Conservation (phyloP, 2,797 vertebrate species). For the Oryzias dopingdopingensis region DNA sequence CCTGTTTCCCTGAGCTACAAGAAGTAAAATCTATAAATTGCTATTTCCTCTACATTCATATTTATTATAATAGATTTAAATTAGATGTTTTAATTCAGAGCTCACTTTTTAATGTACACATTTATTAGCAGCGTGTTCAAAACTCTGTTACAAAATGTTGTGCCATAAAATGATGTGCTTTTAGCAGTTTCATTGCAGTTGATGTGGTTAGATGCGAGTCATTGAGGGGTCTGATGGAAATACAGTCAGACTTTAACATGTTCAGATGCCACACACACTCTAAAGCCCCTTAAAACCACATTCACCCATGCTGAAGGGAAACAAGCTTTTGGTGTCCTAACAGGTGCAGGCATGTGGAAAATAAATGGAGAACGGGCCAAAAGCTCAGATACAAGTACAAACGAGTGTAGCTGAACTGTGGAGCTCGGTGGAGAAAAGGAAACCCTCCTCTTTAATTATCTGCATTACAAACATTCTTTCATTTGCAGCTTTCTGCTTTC, state of each 20-base stretch:
- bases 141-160: too few species aligned
- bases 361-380: neutral
- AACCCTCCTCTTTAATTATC: constrained; percentile 34
- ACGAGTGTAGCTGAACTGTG: constrained; percentile 16
- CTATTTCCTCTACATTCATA: too few species aligned
- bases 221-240: constrained; percentile 3
- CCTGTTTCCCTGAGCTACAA: too few species aligned
- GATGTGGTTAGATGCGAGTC: neutral
- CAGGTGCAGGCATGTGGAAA: constrained; percentile 31
- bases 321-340: constrained; percentile 7
- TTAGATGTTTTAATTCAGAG: too few species aligned
- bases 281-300: neutral
- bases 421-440: constrained; percentile 1
- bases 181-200: too few species aligned
- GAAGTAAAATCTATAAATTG: too few species aligned
- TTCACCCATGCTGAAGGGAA: constrained; percentile 1
- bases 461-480: constrained; percentile 50
- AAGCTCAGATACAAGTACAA: constrained; percentile 4
- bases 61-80: too few species aligned
- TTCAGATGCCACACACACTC: constrained; percentile 4
- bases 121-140: too few species aligned
- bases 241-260: constrained; percentile 10
- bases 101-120: too few species aligned
- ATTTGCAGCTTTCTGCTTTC: constrained; percentile 10
- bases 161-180: too few species aligned